Base-by-base conservation (phyloP, 2,113 vertebrate genomes). In the Panurus biarmicus region DNA sequence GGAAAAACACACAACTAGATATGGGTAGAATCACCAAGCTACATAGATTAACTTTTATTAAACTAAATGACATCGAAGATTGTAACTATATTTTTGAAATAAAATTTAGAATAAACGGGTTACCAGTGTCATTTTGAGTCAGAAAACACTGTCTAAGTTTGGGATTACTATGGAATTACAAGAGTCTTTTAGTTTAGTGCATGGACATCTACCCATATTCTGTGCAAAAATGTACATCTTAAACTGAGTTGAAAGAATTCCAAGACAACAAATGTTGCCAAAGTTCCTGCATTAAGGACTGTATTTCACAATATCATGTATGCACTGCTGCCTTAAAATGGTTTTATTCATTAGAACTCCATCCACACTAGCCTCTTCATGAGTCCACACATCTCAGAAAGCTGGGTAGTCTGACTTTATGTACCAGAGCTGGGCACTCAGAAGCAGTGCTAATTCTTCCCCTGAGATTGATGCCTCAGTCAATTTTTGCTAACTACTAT, bases 361-460 rank as follows among this genome's bases (percentile, higher is more conserved):
- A 69, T 53, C n/a, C 26, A 81, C 67, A 51, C 26, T 42, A 56
- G 72, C 24, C 10, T 75, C 11, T 60, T 38, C 19, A 36, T 12
- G 48, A 84, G 60, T 13, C 15, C 54, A 36, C 7, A 5, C 9
- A 36, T 10, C 57, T 56, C 67, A 51, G 66, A 42, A 65, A 73
- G 42, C 20, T 73, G 60, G 5, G 24, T 48, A 31, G 25, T 40
- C 67, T 90, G 25, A 69, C 47, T 60, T 79, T 3, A 58, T 0
- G 0, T 31, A 44, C 4, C 47, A 56, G 33, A 56, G 24, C 31
- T 62, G 16, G 53, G 29, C 14, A 50, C 21, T 47, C 23, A 22
- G n/a, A 71, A 0, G 0, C 23, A 50, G 12, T 8, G 25, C 4
- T 36, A 58, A 25, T 67, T 75, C 21, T 26, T 79, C 20, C n/a